Conservation (phyloP, 1,140 invertebrate genomes). For the Probaryconus sp. region DNA sequence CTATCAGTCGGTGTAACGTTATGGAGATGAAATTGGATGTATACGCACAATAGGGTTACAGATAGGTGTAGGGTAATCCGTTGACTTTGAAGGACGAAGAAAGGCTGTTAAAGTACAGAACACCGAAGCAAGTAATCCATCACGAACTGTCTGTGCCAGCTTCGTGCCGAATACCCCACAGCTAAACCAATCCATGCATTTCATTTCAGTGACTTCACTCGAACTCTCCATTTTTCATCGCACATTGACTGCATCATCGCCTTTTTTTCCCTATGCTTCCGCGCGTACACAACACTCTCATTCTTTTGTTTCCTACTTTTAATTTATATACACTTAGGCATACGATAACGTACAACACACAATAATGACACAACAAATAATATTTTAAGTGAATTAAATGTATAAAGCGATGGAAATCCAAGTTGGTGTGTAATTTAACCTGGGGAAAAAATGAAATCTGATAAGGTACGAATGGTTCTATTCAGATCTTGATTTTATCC, state of each 20-base stretch:
- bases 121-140: conserved; percentile 72
- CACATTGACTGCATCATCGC: conserved; percentile 70
- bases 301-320: conserved; percentile 17
- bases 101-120: conserved; percentile 63
- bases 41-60: conserved; percentile 59
- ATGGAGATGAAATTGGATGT: conserved; percentile 54
- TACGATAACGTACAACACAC: too few relatives aligned
- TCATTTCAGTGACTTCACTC: conserved; percentile 75
- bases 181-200: conserved; percentile 77
- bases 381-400: too few relatives aligned
- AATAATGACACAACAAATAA: conserved; percentile 1
- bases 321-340: too few relatives aligned
- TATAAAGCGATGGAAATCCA: too few relatives aligned
- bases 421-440: too few relatives aligned
- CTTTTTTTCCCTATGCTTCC: conserved; percentile 69
- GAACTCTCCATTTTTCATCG: conserved; percentile 75
- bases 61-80: conserved; percentile 51
- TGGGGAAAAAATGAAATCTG: too few relatives aligned
- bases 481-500: too few relatives aligned
- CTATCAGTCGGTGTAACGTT: conserved; percentile 45
- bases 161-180: conserved; percentile 64
- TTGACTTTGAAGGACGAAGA: conserved; percentile 63
- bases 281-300: conserved; percentile 32
- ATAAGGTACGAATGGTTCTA: too few relatives aligned
- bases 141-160: conserved; percentile 74